Evolutionary conservation across 2,113 vertebrate species (phyloP).

Genomic region (Onychostruthus taczanowskii): DNA sequence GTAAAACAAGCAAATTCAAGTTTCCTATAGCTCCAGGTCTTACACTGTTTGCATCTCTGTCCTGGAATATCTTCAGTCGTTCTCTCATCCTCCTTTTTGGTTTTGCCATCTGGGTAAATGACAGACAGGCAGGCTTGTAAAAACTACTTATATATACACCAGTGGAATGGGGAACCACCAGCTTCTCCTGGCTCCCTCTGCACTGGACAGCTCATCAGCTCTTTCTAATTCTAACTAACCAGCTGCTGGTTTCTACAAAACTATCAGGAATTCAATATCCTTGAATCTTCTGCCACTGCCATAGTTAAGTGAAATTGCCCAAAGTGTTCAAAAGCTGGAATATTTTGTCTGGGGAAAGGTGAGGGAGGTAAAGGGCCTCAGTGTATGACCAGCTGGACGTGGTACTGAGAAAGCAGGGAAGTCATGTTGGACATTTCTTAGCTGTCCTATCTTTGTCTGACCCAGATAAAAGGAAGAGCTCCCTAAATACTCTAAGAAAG

Average conservation of each 20-base stretch:
- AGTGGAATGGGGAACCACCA: not conserved
- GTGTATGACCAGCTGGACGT: not conserved
- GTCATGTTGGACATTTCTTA: not conserved
- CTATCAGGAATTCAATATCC: not conserved
- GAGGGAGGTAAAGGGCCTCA: not conserved
- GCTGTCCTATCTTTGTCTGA: slow-evolving; percentile 29
- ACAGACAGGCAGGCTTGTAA: not conserved
- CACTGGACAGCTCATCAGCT: not conserved
- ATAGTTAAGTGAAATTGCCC: not conserved
- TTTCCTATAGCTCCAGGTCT: not conserved
- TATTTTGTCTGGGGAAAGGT: not conserved
- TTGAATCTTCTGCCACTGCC: not conserved
- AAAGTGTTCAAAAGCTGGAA: not conserved
- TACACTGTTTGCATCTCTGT: not conserved
- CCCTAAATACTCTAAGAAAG: not conserved
- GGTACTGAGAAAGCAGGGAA: not conserved
- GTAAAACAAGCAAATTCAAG: slow-evolving; percentile 31
- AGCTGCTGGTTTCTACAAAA: not conserved
- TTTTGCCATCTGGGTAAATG: not conserved
- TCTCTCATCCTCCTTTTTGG: not conserved
- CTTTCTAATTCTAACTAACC: not conserved
- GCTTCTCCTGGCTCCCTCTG: not conserved
- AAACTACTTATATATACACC: not conserved
- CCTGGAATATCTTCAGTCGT: not conserved
- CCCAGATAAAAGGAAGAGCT: slow-evolving; percentile 2